These are phyloP conservation scores for Macaria notata DNA, from an alignment of 2,888 invertebrate species.

Conservation along the genomic window DNA sequence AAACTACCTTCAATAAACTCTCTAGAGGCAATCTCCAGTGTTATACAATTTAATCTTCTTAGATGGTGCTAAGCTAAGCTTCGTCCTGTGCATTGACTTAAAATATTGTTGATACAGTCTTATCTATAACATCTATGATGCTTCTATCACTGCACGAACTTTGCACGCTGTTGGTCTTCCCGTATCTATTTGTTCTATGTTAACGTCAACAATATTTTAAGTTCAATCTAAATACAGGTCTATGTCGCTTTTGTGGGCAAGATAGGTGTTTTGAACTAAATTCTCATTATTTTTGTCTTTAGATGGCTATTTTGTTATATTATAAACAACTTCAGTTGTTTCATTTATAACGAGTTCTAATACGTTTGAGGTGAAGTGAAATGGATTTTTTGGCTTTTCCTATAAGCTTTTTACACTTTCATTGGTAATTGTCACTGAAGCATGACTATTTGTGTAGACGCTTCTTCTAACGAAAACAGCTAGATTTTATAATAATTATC, in stretches of 20 bases:
- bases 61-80: conserved; percentile 72
- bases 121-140: conserved; percentile 32
- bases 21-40: too few relatives aligned
- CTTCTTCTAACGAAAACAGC: too few relatives aligned
- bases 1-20: too few relatives aligned
- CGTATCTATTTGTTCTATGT: conserved; percentile 31
- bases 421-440: conserved; percentile 25
- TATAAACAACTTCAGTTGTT: too few relatives aligned
- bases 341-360: too few relatives aligned
- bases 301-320: conserved; percentile 38
- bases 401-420: conserved; percentile 22
- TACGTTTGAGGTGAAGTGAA: conserved; percentile 7
- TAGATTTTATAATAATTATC: too few relatives aligned
- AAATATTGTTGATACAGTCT: conserved; percentile 67
- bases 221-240: conserved; percentile 53
- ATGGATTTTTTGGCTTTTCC: conserved; percentile 30
- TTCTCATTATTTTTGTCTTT: conserved; percentile 45
- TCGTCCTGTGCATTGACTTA: conserved; percentile 67
- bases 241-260: conserved; percentile 75
- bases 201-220: conserved; percentile 70
- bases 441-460: conserved; percentile 23
- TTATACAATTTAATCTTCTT: conserved; percentile 32
- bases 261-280: conserved; percentile 56
- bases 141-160: conserved; percentile 45
- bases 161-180: conserved; percentile 39